Evolutionary conservation across 2,888 invertebrate genomes (phyloP).

Genomic region (Drosophila aldrichi): DNA sequence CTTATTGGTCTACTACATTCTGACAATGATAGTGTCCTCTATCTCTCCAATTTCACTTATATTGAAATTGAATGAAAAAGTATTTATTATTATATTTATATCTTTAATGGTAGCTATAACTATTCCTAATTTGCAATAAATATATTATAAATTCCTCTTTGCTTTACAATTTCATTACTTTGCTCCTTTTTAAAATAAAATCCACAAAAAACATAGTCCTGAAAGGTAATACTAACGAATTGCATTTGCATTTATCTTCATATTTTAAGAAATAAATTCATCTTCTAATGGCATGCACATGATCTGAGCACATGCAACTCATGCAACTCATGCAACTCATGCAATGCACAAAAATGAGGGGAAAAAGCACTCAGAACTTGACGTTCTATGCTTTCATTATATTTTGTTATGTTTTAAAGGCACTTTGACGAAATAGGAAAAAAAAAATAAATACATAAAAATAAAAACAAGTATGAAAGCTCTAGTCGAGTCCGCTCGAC

Average conservation of each 20-base stretch:
- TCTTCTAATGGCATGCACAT: constrained; percentile 24
- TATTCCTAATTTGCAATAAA: too few relatives aligned
- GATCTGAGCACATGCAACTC: constrained; percentile 21
- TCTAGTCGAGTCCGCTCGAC: too few relatives aligned
- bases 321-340: constrained; percentile 18
- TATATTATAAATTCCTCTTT: too few relatives aligned
- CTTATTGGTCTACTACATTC: too few relatives aligned
- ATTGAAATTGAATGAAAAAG: too few relatives aligned
- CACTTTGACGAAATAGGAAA: constrained; percentile 51
- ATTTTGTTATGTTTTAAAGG: constrained; percentile 47
- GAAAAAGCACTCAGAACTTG: constrained; percentile 36
- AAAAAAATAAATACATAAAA: constrained; percentile 12
- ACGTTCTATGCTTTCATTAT: constrained; percentile 39
- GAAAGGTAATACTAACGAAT: not conserved
- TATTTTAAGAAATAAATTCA: not conserved
- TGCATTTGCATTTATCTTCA: not conserved
- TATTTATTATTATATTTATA: too few relatives aligned
- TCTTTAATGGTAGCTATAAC: too few relatives aligned
- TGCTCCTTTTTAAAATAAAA: not conserved
- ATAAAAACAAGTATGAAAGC: too few relatives aligned
- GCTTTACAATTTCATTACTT: not conserved
- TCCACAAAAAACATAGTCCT: too few relatives aligned
- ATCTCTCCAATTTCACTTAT: too few relatives aligned
- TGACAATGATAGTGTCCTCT: too few relatives aligned
- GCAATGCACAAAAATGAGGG: constrained; percentile 3